Conservation (phyloP, 2,888 invertebrate species). For the Parapristionchus giblindavisi region DNA sequence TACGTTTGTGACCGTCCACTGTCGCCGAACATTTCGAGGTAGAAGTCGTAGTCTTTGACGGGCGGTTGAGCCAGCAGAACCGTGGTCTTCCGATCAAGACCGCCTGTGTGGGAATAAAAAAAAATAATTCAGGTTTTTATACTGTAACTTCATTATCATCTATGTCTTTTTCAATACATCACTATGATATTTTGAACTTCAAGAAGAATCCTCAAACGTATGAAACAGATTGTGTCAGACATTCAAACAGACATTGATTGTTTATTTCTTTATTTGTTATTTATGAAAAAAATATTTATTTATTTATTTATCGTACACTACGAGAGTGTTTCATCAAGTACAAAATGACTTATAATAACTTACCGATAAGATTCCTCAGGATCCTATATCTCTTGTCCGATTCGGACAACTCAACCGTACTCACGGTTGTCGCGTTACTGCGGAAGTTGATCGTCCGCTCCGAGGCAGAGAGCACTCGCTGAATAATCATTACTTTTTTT, state of each 20-base stretch:
- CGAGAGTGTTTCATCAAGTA: too few species aligned
- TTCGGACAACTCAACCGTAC: slow-evolving; percentile 29
- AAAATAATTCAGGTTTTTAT: background rate
- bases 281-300: too few species aligned
- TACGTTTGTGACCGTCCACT: slow-evolving; percentile 37
- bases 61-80: slow-evolving; percentile 42
- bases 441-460: slow-evolving; percentile 42
- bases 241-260: too few species aligned
- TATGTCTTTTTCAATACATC: too few species aligned
- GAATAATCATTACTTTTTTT: background rate
- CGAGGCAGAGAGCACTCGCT: slow-evolving; percentile 36
- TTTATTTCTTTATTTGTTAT: too few species aligned
- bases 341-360: background rate
- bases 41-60: slow-evolving; percentile 45
- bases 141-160: background rate
- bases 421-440: background rate
- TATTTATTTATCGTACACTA: too few species aligned
- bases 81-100: slow-evolving; percentile 38
- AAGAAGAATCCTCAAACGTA: too few species aligned
- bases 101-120: background rate
- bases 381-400: slow-evolving; percentile 39
- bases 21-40: slow-evolving; percentile 44
- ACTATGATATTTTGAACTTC: too few species aligned
- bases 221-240: too few species aligned
- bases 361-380: slow-evolving; percentile 43